A percentile compares a stretch with the other conserved stretches of the same genome.
Evolutionary conservation across 2,888 invertebrate genomes (phyloP).

Genomic region (Agrotis ipsilon): DNA sequence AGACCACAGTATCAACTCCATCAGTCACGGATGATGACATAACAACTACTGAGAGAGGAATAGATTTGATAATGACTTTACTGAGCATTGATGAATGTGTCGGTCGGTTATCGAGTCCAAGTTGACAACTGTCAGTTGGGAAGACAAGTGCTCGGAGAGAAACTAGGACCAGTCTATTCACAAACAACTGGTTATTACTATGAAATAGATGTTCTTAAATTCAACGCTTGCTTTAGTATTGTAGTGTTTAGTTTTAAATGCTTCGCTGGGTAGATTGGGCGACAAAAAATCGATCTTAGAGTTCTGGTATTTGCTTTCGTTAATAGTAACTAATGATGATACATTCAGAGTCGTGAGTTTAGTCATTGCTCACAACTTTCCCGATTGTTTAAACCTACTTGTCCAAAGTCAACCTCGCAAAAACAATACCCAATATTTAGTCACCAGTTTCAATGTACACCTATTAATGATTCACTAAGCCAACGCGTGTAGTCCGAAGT

Average conservation of each 20-base stretch:
- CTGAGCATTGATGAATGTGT: constrained; percentile 52
- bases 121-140: constrained; percentile 57
- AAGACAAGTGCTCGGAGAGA: constrained; percentile 57
- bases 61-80: constrained; percentile 27
- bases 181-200: constrained; percentile 57
- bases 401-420: constrained; percentile 3
- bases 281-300: background rate
- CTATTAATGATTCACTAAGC: constrained; percentile 40
- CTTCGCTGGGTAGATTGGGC: background rate
- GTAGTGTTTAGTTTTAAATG: constrained; percentile 6
- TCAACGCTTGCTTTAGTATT: constrained; percentile 37
- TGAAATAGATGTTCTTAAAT: constrained; percentile 55
- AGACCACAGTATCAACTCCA: background rate
- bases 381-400: constrained; percentile 21
- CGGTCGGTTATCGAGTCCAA: constrained; percentile 46
- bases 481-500: constrained; percentile 27
- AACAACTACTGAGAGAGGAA: constrained; percentile 3
- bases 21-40: constrained; percentile 1
- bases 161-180: constrained; percentile 51
- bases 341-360: background rate
- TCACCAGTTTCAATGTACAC: constrained; percentile 33
- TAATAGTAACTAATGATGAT: background rate
- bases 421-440: constrained; percentile 30
- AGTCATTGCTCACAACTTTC: constrained; percentile 20
- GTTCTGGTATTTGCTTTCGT: background rate